phyloP scores from a whole-genome alignment of 2,797 vertebrate genomes.

The Pangasius krempfi region DNA sequence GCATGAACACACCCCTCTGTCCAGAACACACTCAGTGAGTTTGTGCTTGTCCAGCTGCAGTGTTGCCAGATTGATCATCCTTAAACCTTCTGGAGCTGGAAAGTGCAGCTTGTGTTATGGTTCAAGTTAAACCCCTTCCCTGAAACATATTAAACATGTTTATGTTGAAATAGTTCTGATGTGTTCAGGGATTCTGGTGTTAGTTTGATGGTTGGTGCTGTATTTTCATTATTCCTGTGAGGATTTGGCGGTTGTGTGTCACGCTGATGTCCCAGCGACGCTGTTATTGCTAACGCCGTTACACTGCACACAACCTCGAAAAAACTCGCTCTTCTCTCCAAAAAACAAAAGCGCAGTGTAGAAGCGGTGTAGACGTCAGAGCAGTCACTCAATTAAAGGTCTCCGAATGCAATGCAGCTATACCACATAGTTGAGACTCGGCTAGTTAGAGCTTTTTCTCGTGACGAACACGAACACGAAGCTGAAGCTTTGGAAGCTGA shows the following conservation, averaged over 20 bases:
- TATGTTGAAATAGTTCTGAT: not conserved
- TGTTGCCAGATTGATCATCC: not conserved
- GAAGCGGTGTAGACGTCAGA: not conserved
- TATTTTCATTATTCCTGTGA: not conserved
- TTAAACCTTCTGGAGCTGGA: not conserved
- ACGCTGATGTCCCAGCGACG: not conserved
- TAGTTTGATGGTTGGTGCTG: not conserved
- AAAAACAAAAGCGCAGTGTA: not conserved
- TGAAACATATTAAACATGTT: not conserved
- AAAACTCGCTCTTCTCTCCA: too few relatives aligned
- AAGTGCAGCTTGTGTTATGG: not conserved
- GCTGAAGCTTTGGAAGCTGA: not conserved
- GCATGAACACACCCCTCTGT: not conserved
- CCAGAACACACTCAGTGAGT: not conserved
- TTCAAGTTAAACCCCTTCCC: not conserved
- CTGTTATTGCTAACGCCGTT: not conserved
- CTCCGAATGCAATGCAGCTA: not conserved
- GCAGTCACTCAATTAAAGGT: not conserved
- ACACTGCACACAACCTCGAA: not conserved
- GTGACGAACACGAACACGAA: not conserved
- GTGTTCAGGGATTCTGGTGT: not conserved
- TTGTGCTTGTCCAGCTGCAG: not conserved
- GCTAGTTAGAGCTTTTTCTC: not conserved
- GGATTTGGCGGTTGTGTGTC: not conserved
- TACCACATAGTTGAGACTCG: not conserved